Percentiles rank a stretch among this genome's conserved stretches.
phyloP scores from a whole-genome alignment of 2,888 invertebrate genomes.

The Hipparchia sbordonii region DNA sequence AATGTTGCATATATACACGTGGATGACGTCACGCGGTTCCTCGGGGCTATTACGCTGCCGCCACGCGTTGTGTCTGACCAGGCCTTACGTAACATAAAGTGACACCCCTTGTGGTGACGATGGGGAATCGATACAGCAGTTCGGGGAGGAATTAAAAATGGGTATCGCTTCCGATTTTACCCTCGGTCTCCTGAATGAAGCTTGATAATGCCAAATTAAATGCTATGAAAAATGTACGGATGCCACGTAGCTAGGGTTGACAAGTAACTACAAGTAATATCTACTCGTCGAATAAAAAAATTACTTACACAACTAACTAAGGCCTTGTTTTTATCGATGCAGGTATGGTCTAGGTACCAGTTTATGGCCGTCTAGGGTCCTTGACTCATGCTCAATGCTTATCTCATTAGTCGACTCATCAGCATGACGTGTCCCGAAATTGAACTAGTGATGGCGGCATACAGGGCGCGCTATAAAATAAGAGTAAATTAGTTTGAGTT shows the following conservation, averaged over 20 bases:
- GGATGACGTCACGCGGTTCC: neutral
- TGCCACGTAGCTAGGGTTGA: conserved; percentile 10
- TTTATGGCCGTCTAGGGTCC: too few relatives aligned
- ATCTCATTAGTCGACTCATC: too few relatives aligned
- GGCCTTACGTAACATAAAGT: conserved; percentile 45
- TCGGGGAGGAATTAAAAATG: conserved; percentile 72
- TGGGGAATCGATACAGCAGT: conserved; percentile 64
- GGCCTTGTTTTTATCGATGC: too few relatives aligned
- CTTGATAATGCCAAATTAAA: conserved; percentile 37
- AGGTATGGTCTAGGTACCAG: neutral
- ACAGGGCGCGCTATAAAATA: too few relatives aligned
- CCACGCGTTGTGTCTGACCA: neutral
- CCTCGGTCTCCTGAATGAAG: conserved; percentile 55
- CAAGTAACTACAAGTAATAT: neutral
- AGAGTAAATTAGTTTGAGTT: too few relatives aligned
- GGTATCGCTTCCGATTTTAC: conserved; percentile 72
- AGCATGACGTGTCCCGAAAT: too few relatives aligned
- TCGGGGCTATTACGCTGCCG: neutral
- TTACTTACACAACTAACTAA: too few relatives aligned
- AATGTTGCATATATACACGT: neutral
- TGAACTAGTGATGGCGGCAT: too few relatives aligned
- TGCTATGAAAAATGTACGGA: conserved; percentile 28
- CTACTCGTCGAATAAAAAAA: too few relatives aligned
- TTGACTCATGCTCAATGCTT: too few relatives aligned
- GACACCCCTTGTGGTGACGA: conserved; percentile 67